phyloP scores from a whole-genome alignment of 2,888 invertebrate species.

The Meteorus colon region DNA sequence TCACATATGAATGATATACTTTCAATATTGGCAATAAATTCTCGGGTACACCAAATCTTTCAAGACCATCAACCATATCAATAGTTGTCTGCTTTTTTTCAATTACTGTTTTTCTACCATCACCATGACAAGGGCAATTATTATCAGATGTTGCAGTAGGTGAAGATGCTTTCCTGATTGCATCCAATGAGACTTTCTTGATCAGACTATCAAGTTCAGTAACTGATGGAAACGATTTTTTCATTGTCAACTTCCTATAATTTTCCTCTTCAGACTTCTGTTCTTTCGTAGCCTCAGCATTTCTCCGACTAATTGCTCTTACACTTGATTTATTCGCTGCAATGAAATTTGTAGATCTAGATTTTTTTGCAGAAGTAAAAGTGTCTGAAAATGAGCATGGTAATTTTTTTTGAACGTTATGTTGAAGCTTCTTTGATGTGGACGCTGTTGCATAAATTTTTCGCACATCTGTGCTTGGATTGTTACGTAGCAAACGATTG shows the following conservation, averaged over 20 bases:
- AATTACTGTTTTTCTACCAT: constrained; percentile 51
- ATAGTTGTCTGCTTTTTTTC: constrained; percentile 51
- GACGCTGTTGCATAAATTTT: constrained; percentile 52
- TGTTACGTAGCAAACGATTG: constrained; percentile 43
- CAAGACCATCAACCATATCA: constrained; percentile 61
- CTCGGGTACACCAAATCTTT: constrained; percentile 59
- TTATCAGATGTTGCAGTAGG: constrained; percentile 22
- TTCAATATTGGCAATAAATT: constrained; percentile 61
- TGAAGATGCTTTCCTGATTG: constrained; percentile 44
- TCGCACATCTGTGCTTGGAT: constrained; percentile 48
- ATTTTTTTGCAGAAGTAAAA: constrained; percentile 11
- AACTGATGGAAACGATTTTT: constrained; percentile 51
- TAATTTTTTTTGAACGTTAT: background rate
- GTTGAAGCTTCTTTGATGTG: constrained; percentile 14
- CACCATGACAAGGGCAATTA: constrained; percentile 60
- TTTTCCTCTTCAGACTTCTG: background rate
- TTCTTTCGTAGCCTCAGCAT: constrained; percentile 33
- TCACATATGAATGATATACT: constrained; percentile 60
- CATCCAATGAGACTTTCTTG: constrained; percentile 54
- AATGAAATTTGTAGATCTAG: constrained; percentile 51
- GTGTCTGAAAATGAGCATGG: constrained; percentile 35
- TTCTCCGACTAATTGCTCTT: constrained; percentile 12
- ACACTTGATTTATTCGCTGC: constrained; percentile 51
- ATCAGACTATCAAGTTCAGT: constrained; percentile 60
- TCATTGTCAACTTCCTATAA: background rate